Percentiles rank a stretch among this genome's conserved stretches.
phyloP scores from a whole-genome alignment of 2,113 vertebrate genomes.

The Bombycilla garrulus region DNA sequence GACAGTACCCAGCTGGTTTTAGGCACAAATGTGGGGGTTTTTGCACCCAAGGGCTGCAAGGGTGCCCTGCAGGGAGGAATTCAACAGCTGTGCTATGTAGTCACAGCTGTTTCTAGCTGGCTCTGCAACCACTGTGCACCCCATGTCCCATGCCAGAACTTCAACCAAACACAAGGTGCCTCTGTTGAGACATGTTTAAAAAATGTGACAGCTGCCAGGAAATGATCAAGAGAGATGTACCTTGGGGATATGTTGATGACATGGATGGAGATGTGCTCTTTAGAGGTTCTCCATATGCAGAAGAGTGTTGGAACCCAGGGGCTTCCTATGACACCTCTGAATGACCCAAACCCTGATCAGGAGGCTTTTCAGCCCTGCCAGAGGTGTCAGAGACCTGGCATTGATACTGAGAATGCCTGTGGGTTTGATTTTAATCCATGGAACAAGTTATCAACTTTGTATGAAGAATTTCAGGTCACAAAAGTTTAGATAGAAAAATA shows the following conservation, averaged over 20 bases:
- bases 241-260: accelerated
- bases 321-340: too few relatives aligned
- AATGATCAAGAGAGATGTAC: not conserved
- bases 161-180: not conserved
- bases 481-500: too few relatives aligned
- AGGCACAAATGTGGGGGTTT: not conserved
- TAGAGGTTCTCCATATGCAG: not conserved
- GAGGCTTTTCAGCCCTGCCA: too few relatives aligned
- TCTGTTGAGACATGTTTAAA: not conserved
- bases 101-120: not conserved
- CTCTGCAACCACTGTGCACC: not conserved
- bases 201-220: not conserved
- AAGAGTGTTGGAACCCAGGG: too few relatives aligned
- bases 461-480: too few relatives aligned
- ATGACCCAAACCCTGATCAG: too few relatives aligned
- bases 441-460: too few relatives aligned
- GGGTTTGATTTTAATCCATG: too few relatives aligned
- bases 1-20: not conserved
- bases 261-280: not conserved
- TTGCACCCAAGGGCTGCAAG: not conserved
- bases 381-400: too few relatives aligned
- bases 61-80: not conserved
- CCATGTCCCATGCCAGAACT: not conserved
- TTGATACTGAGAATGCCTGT: too few relatives aligned
- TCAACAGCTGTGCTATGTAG: not conserved